Evolutionary conservation across 2,797 vertebrate genomes (phyloP).

Genomic region (Lacerta bilineata): DNA sequence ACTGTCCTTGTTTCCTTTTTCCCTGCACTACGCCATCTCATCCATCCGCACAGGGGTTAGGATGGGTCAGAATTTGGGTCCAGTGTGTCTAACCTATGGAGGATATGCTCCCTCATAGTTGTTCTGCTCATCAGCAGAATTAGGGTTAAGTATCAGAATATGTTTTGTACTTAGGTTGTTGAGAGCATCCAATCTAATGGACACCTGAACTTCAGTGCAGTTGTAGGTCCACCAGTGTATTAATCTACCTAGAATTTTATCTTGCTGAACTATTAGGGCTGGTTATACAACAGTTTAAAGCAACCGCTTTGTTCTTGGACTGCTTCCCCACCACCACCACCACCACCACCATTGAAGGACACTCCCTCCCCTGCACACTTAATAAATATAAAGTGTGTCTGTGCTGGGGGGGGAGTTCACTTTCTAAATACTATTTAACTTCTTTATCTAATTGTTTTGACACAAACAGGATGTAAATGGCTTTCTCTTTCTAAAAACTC

Average conservation of each 20-base stretch:
- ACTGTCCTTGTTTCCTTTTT: no score
- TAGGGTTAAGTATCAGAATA: background rate
- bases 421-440: slow-evolving; percentile 71
- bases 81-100: no score
- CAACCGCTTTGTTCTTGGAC: background rate
- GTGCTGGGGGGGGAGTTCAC: slow-evolving; percentile 24
- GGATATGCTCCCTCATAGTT: background rate
- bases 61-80: no score
- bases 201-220: background rate
- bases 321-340: no score
- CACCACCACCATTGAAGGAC: slow-evolving; percentile 7
- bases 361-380: slow-evolving; percentile 36
- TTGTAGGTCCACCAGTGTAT: background rate
- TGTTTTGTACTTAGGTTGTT: background rate
- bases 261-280: background rate
- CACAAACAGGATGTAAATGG: slow-evolving; percentile 74
- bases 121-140: background rate
- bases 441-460: slow-evolving; percentile 72
- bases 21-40: no score
- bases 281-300: slow-evolving; percentile 4
- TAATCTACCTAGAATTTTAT: background rate
- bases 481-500: slow-evolving; percentile 72
- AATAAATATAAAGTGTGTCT: slow-evolving; percentile 24
- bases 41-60: no score
- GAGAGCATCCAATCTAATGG: background rate